A percentile compares a stretch with the other conserved stretches of the same genome.
phyloP scores from a whole-genome alignment of 2,888 invertebrate genomes.

The Dynastes tityus region DNA sequence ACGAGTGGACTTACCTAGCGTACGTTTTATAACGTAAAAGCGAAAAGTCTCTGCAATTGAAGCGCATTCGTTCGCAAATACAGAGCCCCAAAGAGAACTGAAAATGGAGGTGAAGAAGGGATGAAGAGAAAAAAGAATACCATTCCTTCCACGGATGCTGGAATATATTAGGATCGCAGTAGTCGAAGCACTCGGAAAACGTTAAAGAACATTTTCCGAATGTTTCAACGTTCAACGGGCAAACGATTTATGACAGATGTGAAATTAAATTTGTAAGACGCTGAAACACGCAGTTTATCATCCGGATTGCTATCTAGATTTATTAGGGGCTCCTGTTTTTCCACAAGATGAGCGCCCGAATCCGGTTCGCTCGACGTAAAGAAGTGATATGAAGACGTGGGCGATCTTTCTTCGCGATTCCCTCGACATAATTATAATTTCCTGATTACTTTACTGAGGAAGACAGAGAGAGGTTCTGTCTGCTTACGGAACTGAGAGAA shows the following conservation, averaged over 20 bases:
- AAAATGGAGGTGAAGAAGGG: no score
- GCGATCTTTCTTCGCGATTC: background rate
- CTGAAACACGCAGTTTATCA: slow-evolving; percentile 40
- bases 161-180: background rate
- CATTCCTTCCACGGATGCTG: background rate
- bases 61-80: no score
- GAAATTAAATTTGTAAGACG: slow-evolving; percentile 47
- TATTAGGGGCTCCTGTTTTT: slow-evolving; percentile 3
- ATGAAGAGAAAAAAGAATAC: no score
- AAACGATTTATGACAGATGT: slow-evolving; percentile 42
- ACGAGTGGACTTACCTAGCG: no score
- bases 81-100: no score
- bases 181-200: slow-evolving; percentile 15
- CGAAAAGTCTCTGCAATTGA: no score
- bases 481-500: background rate
- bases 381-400: background rate
- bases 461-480: background rate
- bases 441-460: background rate
- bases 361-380: background rate
- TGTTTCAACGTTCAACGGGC: slow-evolving; percentile 17
- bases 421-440: slow-evolving; percentile 1
- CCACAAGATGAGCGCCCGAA: background rate
- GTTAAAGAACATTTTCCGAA: slow-evolving; percentile 10
- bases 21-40: no score
- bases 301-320: slow-evolving; percentile 32